Conservation (phyloP, 2,113 vertebrate genomes). For the Callipepla squamata region DNA sequence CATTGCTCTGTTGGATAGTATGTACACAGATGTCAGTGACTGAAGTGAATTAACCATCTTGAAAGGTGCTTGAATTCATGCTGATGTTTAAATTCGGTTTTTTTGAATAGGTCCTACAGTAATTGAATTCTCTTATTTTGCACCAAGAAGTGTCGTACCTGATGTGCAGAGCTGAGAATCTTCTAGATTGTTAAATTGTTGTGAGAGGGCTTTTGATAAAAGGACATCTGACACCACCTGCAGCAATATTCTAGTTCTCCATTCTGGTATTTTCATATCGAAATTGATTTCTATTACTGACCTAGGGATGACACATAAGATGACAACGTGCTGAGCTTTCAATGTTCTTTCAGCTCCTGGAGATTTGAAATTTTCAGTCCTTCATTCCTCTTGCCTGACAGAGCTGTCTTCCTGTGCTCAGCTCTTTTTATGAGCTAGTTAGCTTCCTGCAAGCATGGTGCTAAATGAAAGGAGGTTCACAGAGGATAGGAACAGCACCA, state of each 20-base stretch:
- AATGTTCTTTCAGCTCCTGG: constrained; percentile 8
- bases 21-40: constrained; percentile 30
- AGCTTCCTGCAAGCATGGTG: not conserved
- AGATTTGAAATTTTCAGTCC: constrained; percentile 24
- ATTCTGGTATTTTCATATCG: constrained; percentile 23
- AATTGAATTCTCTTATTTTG: constrained; percentile 43
- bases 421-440: not conserved
- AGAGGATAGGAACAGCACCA: not conserved
- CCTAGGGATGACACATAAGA: constrained; percentile 17
- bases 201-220: constrained; percentile 25
- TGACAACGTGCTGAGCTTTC: not conserved
- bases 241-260: constrained; percentile 30
- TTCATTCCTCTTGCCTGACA: constrained; percentile 22
- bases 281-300: constrained; percentile 57
- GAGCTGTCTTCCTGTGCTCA: constrained; percentile 5
- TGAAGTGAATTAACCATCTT: constrained; percentile 34
- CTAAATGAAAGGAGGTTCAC: constrained; percentile 8
- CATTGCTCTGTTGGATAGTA: constrained; percentile 20
- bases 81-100: constrained; percentile 9
- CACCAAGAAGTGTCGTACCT: not conserved
- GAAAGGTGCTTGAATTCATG: constrained; percentile 36
- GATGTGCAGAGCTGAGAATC: constrained; percentile 17
- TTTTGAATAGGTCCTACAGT: constrained; percentile 33
- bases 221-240: not conserved
- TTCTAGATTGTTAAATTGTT: not conserved